Base-by-base conservation (phyloP, 2,113 vertebrate species). In the Sander lucioperca region DNA sequence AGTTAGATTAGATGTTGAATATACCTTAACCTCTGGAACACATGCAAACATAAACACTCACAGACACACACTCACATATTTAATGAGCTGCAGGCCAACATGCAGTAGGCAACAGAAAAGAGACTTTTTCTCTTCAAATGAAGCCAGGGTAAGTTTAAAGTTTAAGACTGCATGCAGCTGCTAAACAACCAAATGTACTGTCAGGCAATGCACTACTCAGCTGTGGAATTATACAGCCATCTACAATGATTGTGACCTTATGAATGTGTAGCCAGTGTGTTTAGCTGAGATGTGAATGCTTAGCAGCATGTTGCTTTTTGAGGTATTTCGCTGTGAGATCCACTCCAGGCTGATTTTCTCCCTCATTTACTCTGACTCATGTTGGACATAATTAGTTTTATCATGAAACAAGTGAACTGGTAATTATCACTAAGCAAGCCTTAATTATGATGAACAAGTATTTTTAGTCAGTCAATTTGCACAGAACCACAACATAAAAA, bases 151-250 rank as follows among this genome's bases (percentile, higher is more conserved):
- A 72, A 71, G 57, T 89, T 88, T 51, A 77, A 72, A 71, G 57
- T 89, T 88, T 51, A 77, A 75, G 71, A 66, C 80, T 77, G 50
- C 36, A 12, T 73, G 80, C 45, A 8, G 72, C 62, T 64, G 77
- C 92, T 89, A 86, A 92, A 88, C 51, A 68, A 80, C 43, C 71
- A 77, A 83, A 77, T 78, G 77, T 67, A 84, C 84, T 71, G 80
- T 79, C 67, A 88, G 84, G 68, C 82, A 80, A 74, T 63, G 66
- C 66, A 73, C 84, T 69, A 79, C 64, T 91, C 84, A 91, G 90
- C 86, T 92, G 89, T 92, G 88, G 91, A 86, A 91, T 91, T 93
- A 91, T 89, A 93, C 84, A 63, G 83, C 21, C 86, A 82, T 80
- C 77, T 83, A 84, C 88, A 88, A 79, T 86, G 82, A 89, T 70